Evolutionary conservation across 2,888 invertebrate genomes (phyloP).

Genomic region (Odontothrips loti): DNA sequence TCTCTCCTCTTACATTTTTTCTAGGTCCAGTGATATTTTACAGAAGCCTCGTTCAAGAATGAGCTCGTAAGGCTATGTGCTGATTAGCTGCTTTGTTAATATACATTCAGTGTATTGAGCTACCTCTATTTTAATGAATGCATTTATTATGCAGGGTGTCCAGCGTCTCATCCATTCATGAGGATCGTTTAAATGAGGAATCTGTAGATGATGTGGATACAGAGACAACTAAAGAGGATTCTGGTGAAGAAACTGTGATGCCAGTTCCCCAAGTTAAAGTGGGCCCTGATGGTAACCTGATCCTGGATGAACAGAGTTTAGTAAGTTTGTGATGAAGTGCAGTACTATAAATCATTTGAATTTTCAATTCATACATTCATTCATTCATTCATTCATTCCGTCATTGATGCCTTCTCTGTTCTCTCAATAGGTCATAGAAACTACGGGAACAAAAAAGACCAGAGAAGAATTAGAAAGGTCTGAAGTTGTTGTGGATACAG

Average conservation of each 20-base stretch:
- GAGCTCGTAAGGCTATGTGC: conserved; percentile 29
- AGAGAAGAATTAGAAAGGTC: conserved; percentile 62
- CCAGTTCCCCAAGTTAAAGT: conserved; percentile 82
- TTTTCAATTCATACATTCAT: too few relatives aligned
- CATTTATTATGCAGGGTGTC: not conserved
- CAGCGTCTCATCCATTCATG: conserved; percentile 27
- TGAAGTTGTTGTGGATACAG: conserved; percentile 62
- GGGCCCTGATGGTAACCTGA: conserved; percentile 77
- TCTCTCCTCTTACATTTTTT: conserved; percentile 11
- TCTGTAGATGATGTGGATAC: conserved; percentile 37
- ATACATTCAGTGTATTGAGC: not conserved
- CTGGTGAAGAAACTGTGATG: conserved; percentile 47
- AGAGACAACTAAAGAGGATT: conserved; percentile 35
- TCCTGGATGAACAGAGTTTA: conserved; percentile 80
- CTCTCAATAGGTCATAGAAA: conserved; percentile 59
- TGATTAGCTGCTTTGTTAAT: conserved; percentile 30
- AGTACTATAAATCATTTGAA: too few relatives aligned
- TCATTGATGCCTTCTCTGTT: too few relatives aligned
- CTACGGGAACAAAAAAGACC: conserved; percentile 58
- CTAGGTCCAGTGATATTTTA: conserved; percentile 29
- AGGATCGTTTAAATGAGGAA: conserved; percentile 38
- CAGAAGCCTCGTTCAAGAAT: conserved; percentile 35
- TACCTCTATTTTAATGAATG: not conserved
- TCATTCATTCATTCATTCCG: too few relatives aligned
- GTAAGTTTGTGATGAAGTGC: conserved; percentile 45